Conservation (phyloP, 2,113 vertebrate genomes). For the Jacana jacana region DNA sequence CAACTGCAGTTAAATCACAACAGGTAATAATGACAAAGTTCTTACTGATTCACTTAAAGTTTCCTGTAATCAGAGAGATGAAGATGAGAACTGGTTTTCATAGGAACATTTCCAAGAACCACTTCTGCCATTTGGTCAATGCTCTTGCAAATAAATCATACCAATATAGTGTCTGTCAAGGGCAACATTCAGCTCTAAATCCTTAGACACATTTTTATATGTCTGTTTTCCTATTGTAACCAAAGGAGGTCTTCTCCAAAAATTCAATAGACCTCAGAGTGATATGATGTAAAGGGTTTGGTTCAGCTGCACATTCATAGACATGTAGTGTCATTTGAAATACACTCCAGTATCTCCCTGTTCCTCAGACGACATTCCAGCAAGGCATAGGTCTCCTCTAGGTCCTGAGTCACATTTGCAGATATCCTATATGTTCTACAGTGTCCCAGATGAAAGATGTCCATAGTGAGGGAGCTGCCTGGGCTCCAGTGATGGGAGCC, state of each 20-base stretch:
- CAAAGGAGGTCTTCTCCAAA: not conserved
- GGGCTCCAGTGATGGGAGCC: fast-evolving
- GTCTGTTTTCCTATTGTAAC: not conserved
- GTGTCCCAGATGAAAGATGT: not conserved
- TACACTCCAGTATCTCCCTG: no score
- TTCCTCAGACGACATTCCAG: not conserved
- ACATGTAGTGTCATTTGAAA: not conserved
- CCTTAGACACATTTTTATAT: not conserved
- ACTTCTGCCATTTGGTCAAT: not conserved
- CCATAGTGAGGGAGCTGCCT: not conserved
- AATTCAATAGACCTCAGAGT: not conserved
- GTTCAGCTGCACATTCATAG: not conserved
- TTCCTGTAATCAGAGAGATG: not conserved
- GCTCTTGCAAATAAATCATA: not conserved
- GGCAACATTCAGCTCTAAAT: not conserved
- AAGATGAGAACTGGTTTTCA: not conserved
- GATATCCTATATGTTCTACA: not conserved
- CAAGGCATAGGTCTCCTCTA: not conserved
- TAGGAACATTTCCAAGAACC: not conserved
- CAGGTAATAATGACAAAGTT: not conserved
- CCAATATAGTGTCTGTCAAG: not conserved
- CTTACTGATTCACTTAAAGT: not conserved
- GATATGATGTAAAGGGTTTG: not conserved
- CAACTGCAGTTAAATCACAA: not conserved
- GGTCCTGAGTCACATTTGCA: not conserved